These are phyloP conservation scores for Amazona ochrocephala DNA, from an alignment of 2,797 vertebrate species.

Conservation along the genomic window DNA sequence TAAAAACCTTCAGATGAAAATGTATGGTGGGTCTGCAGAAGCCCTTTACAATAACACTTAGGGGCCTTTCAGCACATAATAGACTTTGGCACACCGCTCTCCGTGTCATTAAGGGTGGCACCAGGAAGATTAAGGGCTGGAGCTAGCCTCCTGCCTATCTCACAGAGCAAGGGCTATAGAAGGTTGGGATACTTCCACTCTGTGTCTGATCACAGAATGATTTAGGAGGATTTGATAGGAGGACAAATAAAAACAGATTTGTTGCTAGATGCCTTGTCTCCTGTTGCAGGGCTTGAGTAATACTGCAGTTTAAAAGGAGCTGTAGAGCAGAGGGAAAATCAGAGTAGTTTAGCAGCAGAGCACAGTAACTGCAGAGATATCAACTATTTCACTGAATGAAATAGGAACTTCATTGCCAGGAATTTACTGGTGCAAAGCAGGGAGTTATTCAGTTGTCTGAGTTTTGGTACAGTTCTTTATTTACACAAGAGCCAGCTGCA, in stretches of 20 bases:
- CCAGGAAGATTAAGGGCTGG: slow-evolving; percentile 43
- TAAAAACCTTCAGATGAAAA: slow-evolving; percentile 65
- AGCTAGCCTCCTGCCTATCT: slow-evolving; percentile 22
- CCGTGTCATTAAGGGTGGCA: slow-evolving; percentile 59
- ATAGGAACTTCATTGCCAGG: not conserved
- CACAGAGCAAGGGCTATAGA: not conserved
- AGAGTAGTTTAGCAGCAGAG: not conserved
- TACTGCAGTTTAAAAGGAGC: slow-evolving; percentile 23
- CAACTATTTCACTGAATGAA: not conserved
- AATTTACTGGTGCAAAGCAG: not conserved
- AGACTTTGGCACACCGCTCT: slow-evolving; percentile 33
- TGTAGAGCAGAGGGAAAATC: not conserved
- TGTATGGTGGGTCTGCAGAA: slow-evolving; percentile 45
- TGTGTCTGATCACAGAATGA: not conserved
- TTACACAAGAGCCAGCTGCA: not conserved
- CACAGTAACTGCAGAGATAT: not conserved
- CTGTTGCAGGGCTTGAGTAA: slow-evolving; percentile 51
- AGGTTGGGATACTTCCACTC: slow-evolving; percentile 31
- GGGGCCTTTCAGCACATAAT: slow-evolving; percentile 54
- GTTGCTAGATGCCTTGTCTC: slow-evolving; percentile 14
- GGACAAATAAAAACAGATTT: slow-evolving; percentile 54
- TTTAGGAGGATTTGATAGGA: slow-evolving; percentile 46
- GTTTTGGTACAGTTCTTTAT: not conserved
- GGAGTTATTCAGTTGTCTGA: not conserved
- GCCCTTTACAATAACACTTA: slow-evolving; percentile 60